Conservation (phyloP, 2,888 invertebrate genomes). For the Agriopis marginaria region DNA sequence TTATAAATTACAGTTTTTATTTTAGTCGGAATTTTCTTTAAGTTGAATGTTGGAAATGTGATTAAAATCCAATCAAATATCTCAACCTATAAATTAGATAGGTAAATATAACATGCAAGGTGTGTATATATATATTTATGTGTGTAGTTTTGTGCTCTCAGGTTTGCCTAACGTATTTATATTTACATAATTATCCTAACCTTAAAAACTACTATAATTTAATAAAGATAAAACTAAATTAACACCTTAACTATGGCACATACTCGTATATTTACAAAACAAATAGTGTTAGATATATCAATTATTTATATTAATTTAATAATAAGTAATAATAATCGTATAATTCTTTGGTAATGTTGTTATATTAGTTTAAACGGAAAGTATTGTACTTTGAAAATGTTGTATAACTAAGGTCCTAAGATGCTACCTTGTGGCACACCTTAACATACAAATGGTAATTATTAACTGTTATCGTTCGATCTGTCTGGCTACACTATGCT, state of each 20-base stretch:
- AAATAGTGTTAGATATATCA: background rate
- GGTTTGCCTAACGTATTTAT: background rate
- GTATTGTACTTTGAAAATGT: background rate
- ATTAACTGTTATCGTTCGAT: background rate
- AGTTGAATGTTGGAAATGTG: background rate
- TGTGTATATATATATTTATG: no score
- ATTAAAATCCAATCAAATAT: background rate
- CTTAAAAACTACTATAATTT: background rate
- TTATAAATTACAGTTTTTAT: background rate
- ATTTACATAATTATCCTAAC: slow-evolving; percentile 1
- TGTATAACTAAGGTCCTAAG: background rate
- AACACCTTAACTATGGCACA: slow-evolving; percentile 10
- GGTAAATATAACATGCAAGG: background rate
- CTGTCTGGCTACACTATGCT: background rate
- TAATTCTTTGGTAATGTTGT: slow-evolving; percentile 14
- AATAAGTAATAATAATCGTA: slow-evolving; percentile 21
- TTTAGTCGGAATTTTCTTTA: background rate
- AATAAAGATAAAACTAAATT: background rate
- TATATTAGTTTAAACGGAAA: background rate
- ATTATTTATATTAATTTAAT: background rate
- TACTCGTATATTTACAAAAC: slow-evolving; percentile 7
- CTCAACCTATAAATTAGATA: background rate
- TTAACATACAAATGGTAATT: background rate
- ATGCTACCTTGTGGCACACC: slow-evolving; percentile 3
- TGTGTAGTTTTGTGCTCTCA: background rate